Percentiles rank a stretch among this genome's conserved stretches.
These are phyloP conservation scores for Leptinotarsa rubiginosa DNA, from an alignment of 2,888 invertebrate species.

Conservation along the genomic window DNA sequence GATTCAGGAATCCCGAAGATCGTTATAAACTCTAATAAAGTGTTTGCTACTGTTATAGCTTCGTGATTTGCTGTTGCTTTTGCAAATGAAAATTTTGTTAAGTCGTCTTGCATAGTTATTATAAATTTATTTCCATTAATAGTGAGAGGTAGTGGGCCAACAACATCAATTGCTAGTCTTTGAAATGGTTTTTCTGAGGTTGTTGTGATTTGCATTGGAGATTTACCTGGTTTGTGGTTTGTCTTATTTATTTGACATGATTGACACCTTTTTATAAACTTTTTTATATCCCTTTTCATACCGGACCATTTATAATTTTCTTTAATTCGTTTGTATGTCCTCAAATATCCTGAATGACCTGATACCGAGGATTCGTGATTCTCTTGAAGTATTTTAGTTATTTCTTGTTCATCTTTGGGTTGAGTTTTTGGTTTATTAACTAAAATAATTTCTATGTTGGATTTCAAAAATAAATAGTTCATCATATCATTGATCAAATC, in stretches of 20 bases:
- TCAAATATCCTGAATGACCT: background rate
- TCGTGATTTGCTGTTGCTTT: slow-evolving; percentile 51
- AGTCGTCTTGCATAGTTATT: slow-evolving; percentile 58
- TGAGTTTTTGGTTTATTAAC: slow-evolving; percentile 1
- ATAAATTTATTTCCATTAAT: too few relatives aligned
- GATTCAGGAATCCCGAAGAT: slow-evolving; percentile 60
- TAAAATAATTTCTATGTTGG: background rate
- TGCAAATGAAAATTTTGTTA: slow-evolving; percentile 55
- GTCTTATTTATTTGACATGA: slow-evolving; percentile 47
- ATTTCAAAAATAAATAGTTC: background rate
- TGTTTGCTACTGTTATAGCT: slow-evolving; percentile 19
- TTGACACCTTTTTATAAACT: slow-evolving; percentile 52
- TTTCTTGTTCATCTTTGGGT: background rate
- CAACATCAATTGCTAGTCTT: slow-evolving; percentile 54
- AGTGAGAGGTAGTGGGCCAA: slow-evolving; percentile 56
- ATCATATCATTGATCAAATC: background rate
- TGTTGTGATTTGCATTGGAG: slow-evolving; percentile 3
- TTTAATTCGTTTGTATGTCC: slow-evolving; percentile 2
- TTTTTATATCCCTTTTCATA: slow-evolving; percentile 41
- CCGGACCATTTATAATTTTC: slow-evolving; percentile 3
- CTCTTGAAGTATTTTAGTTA: background rate
- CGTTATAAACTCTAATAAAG: slow-evolving; percentile 43
- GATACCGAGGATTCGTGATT: background rate
- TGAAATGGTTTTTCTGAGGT: slow-evolving; percentile 53
- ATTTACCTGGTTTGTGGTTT: slow-evolving; percentile 23